Conservation (phyloP, 2,113 vertebrate species). For the Xiphorhynchus elegans region DNA sequence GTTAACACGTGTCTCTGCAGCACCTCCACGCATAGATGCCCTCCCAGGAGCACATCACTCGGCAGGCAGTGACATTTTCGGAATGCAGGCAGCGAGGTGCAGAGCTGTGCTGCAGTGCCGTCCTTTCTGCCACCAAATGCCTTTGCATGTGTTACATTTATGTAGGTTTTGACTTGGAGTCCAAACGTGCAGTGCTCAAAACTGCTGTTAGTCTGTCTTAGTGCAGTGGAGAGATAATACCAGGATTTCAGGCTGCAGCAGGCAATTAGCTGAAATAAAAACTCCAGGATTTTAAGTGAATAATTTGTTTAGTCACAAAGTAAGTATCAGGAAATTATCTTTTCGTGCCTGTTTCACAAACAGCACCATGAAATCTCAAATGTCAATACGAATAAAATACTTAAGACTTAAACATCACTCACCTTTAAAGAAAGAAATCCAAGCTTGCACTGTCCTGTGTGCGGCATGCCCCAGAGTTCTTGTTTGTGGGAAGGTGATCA, state of each 20-base stretch:
- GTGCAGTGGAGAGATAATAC: neutral
- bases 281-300: neutral
- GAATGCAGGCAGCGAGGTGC: neutral
- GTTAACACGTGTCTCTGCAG: neutral
- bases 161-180: neutral
- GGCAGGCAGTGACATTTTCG: neutral
- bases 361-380: neutral
- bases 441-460: neutral
- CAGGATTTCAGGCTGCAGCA: neutral
- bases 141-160: neutral
- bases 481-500: neutral
- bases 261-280: neutral
- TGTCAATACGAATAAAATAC: neutral
- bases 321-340: neutral
- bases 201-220: neutral
- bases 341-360: neutral
- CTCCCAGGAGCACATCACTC: fast-evolving
- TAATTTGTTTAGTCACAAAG: neutral
- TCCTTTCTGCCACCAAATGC: neutral
- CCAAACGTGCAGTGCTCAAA: neutral
- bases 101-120: neutral
- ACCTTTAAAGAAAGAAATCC: neutral
- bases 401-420: neutral
- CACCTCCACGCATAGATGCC: neutral
- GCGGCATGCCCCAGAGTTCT: neutral